Conservation (phyloP, 2,888 invertebrate species). For the Troides aeacus region DNA sequence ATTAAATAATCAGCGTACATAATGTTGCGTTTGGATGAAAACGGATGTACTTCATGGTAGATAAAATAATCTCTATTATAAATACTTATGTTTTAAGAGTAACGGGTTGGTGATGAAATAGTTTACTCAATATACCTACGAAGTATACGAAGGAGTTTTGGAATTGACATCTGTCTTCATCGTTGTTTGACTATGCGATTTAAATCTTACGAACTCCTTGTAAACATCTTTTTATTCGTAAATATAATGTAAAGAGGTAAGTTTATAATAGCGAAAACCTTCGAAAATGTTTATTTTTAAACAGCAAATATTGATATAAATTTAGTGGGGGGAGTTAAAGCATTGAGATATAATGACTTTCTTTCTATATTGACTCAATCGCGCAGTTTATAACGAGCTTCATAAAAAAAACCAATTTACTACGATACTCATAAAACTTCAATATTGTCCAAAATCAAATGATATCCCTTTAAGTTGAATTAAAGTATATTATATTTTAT, state of each 20-base stretch:
- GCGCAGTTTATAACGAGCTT: not conserved
- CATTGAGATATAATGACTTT: no score
- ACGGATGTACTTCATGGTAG: not conserved
- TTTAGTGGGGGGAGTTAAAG: not conserved
- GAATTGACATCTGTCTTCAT: not conserved
- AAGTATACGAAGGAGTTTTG: not conserved
- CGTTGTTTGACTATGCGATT: not conserved
- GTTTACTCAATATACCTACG: not conserved
- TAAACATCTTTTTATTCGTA: no score
- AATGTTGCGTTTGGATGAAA: not conserved
- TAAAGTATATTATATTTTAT: constrained; percentile 51
- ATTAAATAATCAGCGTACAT: not conserved
- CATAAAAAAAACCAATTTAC: not conserved
- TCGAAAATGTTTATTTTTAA: not conserved
- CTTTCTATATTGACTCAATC: not conserved
- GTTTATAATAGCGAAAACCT: not conserved
- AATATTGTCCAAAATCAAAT: constrained; percentile 38
- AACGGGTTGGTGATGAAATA: not conserved
- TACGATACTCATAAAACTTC: not conserved
- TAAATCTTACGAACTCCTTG: not conserved
- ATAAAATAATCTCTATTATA: not conserved
- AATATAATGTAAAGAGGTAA: not conserved
- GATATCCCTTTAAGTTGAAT: constrained; percentile 48
- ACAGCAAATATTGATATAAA: not conserved
- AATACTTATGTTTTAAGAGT: not conserved